Evolutionary conservation across 2,888 invertebrate genomes (phyloP), one percentile per base, ranked within the genome.

Genomic region (Arrhopalites spinosus): DNA sequence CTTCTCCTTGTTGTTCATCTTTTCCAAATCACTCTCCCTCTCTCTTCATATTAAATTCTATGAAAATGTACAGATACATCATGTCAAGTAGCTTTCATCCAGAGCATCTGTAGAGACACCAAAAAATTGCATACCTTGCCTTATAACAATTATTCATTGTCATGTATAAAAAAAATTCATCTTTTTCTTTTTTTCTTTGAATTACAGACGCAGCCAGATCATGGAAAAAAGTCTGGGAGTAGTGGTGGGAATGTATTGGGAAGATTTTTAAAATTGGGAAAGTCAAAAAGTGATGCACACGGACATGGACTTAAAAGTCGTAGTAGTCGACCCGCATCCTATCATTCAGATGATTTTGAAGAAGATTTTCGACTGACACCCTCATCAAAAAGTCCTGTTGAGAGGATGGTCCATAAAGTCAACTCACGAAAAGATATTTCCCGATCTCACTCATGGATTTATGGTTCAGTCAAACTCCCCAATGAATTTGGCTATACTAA

Each of bases 211-310:
- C 59, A 36, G 61, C 3, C 36, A 11, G 71, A 71, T 3, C 71
- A 59, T 7, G 47, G 45, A 15, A 71, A 71, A 45, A 71, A 56
- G 20, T 23, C 36, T 23, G 43, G 70, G 23, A 53, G 50, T 7
- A 59, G 59, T 25, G 64, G 61, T 45, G 72, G 78, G 29, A 78
- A 74, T 74, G 78, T 82, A 20, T 70, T 82, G 7, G 82, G 82
- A 20, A 77, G 80, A 71, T 82, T 82, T 69, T 70, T 82, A 15
- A 82, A 82, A 72, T 75, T 82, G 45, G 82, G 81, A 1, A 82
- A 82, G 73, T 82, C 82, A 1, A 81, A 80, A 56, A 82, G 82
- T 77, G 82, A 82, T 77, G 81, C 74, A 17, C 74, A 81, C 69
- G 78, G 77, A 20, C 50, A 70, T 36, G 64, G 63, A 1, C 59